These are phyloP conservation scores for Takifugu flavidus DNA, from an alignment of 2,113 vertebrate species.

Conservation along the genomic window DNA sequence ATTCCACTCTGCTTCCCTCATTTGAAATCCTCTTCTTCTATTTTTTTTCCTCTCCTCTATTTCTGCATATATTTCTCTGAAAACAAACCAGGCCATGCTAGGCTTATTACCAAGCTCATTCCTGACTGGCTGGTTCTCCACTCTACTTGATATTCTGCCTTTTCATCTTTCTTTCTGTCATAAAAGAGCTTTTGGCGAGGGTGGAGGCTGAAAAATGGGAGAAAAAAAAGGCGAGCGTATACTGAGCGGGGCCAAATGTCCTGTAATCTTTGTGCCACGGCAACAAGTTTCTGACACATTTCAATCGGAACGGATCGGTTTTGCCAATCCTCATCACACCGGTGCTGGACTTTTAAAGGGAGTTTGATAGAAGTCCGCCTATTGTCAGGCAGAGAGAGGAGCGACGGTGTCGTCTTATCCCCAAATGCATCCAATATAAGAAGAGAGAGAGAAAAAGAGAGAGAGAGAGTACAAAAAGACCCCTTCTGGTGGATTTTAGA, in stretches of 20 bases:
- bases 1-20: conserved; percentile 12
- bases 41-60: neutral
- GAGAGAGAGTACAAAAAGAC: conserved; percentile 4
- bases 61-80: conserved; percentile 27
- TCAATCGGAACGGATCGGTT: conserved; percentile 21
- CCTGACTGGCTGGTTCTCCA: conserved; percentile 33
- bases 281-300: conserved; percentile 31
- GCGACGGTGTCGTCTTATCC: conserved; percentile 30
- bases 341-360: neutral
- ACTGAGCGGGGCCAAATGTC: conserved; percentile 39
- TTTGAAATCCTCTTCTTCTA: conserved; percentile 2
- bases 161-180: conserved; percentile 36
- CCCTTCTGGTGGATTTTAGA: conserved; percentile 25
- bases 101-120: neutral
- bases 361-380: no score
- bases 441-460: neutral
- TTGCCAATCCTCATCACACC: conserved; percentile 10
- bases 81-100: conserved; percentile 6
- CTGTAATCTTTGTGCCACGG: conserved; percentile 23
- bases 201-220: neutral
- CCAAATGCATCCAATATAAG: conserved; percentile 34
- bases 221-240: conserved; percentile 14
- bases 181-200: conserved; percentile 32
- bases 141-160: conserved; percentile 18
- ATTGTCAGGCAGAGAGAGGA: conserved; percentile 11